Percentiles rank a stretch among this genome's conserved stretches.
phyloP scores from a whole-genome alignment of 2,113 vertebrate species.

The Quiscalus mexicanus region DNA sequence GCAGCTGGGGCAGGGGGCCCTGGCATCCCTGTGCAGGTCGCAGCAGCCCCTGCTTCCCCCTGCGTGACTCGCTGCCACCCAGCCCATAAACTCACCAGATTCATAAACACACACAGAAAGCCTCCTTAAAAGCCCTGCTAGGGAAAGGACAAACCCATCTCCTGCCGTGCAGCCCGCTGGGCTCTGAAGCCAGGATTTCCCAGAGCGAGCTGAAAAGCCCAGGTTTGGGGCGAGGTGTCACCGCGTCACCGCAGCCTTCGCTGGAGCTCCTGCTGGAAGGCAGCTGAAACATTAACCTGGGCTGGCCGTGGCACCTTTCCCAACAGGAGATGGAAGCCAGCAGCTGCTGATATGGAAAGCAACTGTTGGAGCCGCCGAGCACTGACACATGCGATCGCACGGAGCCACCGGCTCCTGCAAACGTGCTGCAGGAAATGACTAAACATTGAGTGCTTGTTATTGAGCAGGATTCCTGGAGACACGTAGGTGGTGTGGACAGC shows the following conservation, averaged over 20 bases:
- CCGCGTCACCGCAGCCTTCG: neutral
- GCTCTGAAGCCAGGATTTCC: neutral
- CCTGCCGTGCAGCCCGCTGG: neutral
- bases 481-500: conserved; percentile 66
- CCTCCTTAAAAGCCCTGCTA: neutral
- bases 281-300: conserved; percentile 3
- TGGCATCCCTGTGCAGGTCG: fast-evolving
- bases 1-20: neutral
- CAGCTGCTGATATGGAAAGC: conserved; percentile 74
- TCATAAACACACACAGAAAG: neutral
- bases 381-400: conserved; percentile 53
- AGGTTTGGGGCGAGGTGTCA: neutral
- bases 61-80: neutral
- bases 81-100: neutral
- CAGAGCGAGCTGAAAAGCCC: neutral
- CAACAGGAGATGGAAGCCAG: conserved; percentile 59
- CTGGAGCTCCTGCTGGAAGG: conserved; percentile 9
- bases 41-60: neutral
- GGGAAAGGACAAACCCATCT: neutral
- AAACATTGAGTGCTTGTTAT: conserved; percentile 71
- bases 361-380: conserved; percentile 55
- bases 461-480: conserved; percentile 69
- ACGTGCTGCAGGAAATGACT: conserved; percentile 78
- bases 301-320: conserved; percentile 54
- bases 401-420: conserved; percentile 43